Conservation (phyloP, 1,140 invertebrate genomes). For the Helicoverpa armigera region DNA sequence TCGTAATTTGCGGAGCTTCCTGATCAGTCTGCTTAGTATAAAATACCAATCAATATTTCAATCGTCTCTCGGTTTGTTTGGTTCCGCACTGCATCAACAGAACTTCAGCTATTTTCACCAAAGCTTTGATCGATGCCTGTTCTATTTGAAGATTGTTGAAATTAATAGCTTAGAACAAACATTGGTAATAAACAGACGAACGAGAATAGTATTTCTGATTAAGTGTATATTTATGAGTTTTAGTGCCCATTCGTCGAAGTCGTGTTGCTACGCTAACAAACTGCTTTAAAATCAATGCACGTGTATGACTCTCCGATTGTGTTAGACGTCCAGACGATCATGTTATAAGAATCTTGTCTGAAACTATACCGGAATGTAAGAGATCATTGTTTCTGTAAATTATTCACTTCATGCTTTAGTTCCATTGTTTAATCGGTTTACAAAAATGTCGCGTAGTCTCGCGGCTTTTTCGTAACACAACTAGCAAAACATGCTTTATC, state of each 20-base stretch:
- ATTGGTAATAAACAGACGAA: conserved; percentile 26
- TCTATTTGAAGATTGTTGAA: conserved; percentile 38
- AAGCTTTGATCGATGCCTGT: conserved; percentile 40
- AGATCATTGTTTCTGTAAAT: not conserved
- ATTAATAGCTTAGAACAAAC: conserved; percentile 24
- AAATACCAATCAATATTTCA: conserved; percentile 32
- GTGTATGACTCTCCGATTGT: not conserved
- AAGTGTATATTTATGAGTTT: conserved; percentile 12
- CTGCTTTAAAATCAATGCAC: conserved; percentile 33
- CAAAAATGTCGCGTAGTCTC: not conserved
- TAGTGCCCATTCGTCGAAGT: not conserved
- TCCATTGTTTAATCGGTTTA: not conserved
- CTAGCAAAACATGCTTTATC: not conserved
- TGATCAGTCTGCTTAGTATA: conserved; percentile 11
- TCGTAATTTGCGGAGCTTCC: not conserved
- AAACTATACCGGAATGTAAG: not conserved
- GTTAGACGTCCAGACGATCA: conserved; percentile 29
- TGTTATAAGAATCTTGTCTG: conserved; percentile 10
- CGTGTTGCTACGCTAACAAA: conserved; percentile 1
- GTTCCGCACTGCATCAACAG: not conserved
- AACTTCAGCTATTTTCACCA: conserved; percentile 48
- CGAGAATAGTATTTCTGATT: conserved; percentile 23
- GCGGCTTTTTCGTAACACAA: not conserved
- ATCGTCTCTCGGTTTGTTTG: conserved; percentile 30
- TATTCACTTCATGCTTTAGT: not conserved